These are phyloP conservation scores for Astyanax mexicanus DNA, from an alignment of 2,797 vertebrate species.

Conservation along the genomic window DNA sequence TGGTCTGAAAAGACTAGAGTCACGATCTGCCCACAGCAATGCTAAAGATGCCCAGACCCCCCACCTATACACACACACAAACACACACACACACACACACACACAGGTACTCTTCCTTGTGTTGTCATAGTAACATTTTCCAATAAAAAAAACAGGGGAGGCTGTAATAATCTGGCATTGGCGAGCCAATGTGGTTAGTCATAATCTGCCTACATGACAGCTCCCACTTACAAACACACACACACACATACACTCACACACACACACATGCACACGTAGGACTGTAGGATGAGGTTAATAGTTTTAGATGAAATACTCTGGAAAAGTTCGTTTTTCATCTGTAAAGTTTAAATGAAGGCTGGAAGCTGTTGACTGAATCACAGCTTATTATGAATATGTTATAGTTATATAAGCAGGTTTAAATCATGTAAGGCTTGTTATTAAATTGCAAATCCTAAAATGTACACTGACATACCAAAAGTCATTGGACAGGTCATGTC, in stretches of 20 bases:
- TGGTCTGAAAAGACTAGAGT: background rate
- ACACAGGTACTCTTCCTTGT: slow-evolving; percentile 37
- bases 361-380: background rate
- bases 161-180: slow-evolving; percentile 34
- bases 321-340: background rate
- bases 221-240: slow-evolving; percentile 12
- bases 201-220: slow-evolving; percentile 47
- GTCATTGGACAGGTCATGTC: too few relatives aligned
- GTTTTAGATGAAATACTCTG: background rate
- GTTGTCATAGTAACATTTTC: slow-evolving; percentile 52
- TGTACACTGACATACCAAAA: too few relatives aligned
- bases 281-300: slow-evolving; percentile 2
- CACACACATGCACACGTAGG: background rate
- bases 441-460: too few relatives aligned
- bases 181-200: slow-evolving; percentile 38
- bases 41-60: slow-evolving; percentile 6
- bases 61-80: slow-evolving; percentile 36
- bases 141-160: slow-evolving; percentile 37
- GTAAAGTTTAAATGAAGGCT: background rate
- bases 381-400: too few relatives aligned
- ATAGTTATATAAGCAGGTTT: slow-evolving; percentile 21
- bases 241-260: slow-evolving; percentile 15
- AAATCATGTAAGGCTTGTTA: too few relatives aligned
- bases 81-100: slow-evolving; percentile 14
- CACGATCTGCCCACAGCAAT: background rate